phyloP scores from a whole-genome alignment of 2,888 invertebrate species.

The Diaphora mendica region DNA sequence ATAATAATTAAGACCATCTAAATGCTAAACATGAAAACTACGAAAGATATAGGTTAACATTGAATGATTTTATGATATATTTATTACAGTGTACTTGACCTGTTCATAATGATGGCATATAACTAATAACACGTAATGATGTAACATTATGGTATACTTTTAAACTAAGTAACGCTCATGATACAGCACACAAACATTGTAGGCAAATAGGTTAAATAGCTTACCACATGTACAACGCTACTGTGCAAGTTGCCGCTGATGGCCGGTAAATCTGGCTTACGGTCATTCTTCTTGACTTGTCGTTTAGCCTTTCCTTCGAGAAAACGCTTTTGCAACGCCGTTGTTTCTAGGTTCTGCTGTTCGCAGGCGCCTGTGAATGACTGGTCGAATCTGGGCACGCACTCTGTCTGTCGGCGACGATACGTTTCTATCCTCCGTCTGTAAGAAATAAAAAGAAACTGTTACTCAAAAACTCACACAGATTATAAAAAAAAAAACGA shows the following conservation, averaged over 20 bases:
- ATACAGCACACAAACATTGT: background rate
- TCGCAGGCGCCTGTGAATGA: conserved; percentile 95
- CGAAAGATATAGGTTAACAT: conserved; percentile 3
- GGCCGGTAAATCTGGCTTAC: conserved; percentile 80
- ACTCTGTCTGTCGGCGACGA: conserved; percentile 93
- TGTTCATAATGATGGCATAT: conserved; percentile 15
- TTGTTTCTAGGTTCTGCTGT: conserved; percentile 96
- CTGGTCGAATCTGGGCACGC: conserved; percentile 95
- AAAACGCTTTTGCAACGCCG: conserved; percentile 94
- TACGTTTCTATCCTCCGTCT: conserved; percentile 95
- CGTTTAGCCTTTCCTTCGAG: conserved; percentile 96
- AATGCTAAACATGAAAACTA: background rate
- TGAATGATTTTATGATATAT: conserved; percentile 3
- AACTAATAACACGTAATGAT: conserved; percentile 16
- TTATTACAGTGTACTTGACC: conserved; percentile 14
- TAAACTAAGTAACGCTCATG: background rate
- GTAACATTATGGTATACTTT: conserved; percentile 11
- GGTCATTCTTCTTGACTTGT: conserved; percentile 92
- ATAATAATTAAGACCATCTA: background rate
- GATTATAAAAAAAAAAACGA: too few species aligned
- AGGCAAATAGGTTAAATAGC: background rate
- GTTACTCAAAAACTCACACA: background rate
- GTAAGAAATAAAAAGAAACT: conserved; percentile 57
- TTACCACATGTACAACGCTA: conserved; percentile 90
- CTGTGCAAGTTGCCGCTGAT: conserved; percentile 88